Percentiles rank a stretch among this genome's conserved stretches.
These are phyloP conservation scores for Ginglymostoma cirratum DNA, from an alignment of 2,113 vertebrate genomes.

Conservation along the genomic window DNA sequence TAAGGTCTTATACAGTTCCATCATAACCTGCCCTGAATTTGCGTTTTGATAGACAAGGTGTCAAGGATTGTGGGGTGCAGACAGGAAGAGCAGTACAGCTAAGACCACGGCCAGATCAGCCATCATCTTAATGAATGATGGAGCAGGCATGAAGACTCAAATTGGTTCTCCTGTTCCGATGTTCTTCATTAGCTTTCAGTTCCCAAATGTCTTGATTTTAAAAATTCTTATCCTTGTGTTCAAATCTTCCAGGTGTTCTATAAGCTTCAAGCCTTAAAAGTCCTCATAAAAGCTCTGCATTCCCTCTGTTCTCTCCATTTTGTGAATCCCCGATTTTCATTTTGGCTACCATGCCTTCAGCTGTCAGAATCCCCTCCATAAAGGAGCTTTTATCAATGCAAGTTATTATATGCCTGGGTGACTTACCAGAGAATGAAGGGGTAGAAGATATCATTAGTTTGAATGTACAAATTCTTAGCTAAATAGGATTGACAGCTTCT, in stretches of 20 bases:
- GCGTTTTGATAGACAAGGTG: no score
- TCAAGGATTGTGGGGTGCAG: no score
- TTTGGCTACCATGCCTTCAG: neutral
- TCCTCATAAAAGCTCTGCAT: neutral
- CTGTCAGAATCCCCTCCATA: neutral
- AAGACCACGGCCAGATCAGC: no score
- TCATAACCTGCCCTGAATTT: no score
- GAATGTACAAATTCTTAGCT: slow-evolving; percentile 54
- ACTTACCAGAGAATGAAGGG: slow-evolving; percentile 73
- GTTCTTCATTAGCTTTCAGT: neutral
- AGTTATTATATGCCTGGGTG: neutral
- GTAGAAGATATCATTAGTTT: slow-evolving; percentile 82
- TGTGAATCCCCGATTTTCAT: neutral
- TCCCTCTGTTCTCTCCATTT: neutral
- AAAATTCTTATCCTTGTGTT: neutral
- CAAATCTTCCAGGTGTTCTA: neutral
- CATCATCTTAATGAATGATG: no score
- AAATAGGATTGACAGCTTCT: slow-evolving; percentile 49
- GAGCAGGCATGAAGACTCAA: no score
- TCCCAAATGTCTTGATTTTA: neutral
- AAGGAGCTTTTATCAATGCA: neutral
- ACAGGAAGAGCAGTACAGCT: no score
- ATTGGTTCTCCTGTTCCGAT: neutral
- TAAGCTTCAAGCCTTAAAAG: neutral
- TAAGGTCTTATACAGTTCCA: no score